Percentiles rank a stretch among this genome's conserved stretches.
Evolutionary conservation across 2,797 vertebrate genomes (phyloP).

Genomic region (Ctenopoma multispine): DNA sequence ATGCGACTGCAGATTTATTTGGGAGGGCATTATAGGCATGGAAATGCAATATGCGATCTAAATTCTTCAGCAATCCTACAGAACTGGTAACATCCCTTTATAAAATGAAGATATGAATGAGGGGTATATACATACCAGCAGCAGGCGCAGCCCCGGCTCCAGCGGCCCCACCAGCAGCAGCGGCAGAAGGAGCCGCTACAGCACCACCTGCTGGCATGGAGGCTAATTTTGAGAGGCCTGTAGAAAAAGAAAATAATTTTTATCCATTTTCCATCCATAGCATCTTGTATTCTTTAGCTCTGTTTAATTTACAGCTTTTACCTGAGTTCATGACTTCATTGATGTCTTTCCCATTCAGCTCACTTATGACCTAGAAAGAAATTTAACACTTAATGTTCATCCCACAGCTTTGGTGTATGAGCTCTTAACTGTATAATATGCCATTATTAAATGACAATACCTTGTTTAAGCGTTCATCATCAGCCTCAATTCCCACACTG

Average conservation of each 20-base stretch:
- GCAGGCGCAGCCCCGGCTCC: conserved; percentile 82
- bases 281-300: neutral
- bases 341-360: conserved; percentile 87
- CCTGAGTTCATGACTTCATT: conserved; percentile 89
- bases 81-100: neutral
- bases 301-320: conserved; percentile 41
- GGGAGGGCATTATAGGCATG: neutral
- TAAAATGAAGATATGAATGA: neutral
- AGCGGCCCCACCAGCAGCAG: conserved; percentile 70
- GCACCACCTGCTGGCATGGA: conserved; percentile 89
- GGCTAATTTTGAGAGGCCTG: conserved; percentile 88
- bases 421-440: neutral
- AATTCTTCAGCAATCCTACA: neutral
- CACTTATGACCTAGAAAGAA: conserved; percentile 81
- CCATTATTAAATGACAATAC: conserved; percentile 26
- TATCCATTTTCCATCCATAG: neutral
- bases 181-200: conserved; percentile 79
- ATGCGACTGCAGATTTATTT: neutral
- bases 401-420: neutral
- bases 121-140: conserved; percentile 71
- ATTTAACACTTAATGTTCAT: neutral
- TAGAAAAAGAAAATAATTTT: neutral
- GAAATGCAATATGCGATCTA: neutral
- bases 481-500: conserved; percentile 85
- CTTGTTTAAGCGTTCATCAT: conserved; percentile 84